Base-by-base conservation (phyloP, 2,888 invertebrate genomes). In the Zygogramma bicolorata region DNA sequence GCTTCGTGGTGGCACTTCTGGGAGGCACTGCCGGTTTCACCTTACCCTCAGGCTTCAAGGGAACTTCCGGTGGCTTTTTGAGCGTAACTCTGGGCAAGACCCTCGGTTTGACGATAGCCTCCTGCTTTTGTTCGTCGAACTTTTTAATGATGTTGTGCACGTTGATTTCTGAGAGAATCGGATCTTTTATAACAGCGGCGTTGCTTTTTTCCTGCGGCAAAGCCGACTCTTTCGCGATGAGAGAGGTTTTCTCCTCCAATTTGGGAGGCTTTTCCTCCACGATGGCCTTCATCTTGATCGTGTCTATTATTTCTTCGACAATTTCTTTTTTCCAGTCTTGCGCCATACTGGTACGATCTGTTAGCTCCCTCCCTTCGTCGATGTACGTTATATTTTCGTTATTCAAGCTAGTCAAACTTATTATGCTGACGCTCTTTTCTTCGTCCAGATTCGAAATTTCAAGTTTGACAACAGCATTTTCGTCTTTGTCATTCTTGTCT, bases 261-360 rank as follows among this genome's bases (percentile, higher is more conserved):
- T 68, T 60, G 3, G 15, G 18, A 4, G 59, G 46, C 29, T 20
- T 72, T 62, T 72, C 70, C 68, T 73, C 73, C 25, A 67, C 27
- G 13, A 73, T 68, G 8, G 78, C 66, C 46, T 76, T 80, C 60
- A 76, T 75, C 67, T 79, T 80, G 13, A 79, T 78, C 1, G 77
- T 73, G 40, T 81, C 83, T 34, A 81, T 81, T 67, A 81, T 79
- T 74, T 83, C 83, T 46, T 84, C 84, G 15, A 82, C 81, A 34
- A 82, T 83, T 76, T 85, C 84, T 68, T 82, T 82, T 60, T 82
- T 81, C 82, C 82, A 82, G 65, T 85, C 84, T 10, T 79, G 78
- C 10, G 82, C 81, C 87, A 87, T 87, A 70, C 85, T 87, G 57
- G 86, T 85, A 46, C 88, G 79, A 78, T 88, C 88, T 2, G 86